These are phyloP conservation scores for Camelus bactrianus DNA, from an alignment of 2,113 vertebrate species.

Conservation along the genomic window DNA sequence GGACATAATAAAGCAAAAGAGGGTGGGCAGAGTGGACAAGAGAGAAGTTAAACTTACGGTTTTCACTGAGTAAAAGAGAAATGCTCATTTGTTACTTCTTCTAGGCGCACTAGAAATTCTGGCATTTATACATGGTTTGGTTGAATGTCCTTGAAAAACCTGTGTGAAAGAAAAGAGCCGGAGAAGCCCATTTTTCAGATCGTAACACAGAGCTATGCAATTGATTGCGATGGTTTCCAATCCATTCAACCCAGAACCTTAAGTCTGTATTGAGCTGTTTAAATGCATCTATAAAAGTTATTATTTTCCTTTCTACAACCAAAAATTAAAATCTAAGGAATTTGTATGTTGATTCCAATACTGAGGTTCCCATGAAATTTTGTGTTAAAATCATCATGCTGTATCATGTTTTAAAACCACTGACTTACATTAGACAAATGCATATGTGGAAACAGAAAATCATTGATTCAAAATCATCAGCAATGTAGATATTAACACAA, in stretches of 20 bases:
- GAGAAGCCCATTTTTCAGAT: not conserved
- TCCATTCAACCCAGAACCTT: not conserved
- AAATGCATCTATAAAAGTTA: not conserved
- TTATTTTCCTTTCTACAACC: not conserved
- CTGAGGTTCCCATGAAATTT: not conserved
- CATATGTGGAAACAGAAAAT: not conserved
- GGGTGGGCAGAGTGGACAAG: not conserved
- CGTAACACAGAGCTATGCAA: not conserved
- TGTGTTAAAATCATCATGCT: not conserved
- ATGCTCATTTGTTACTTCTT: not conserved
- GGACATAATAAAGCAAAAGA: constrained; percentile 81
- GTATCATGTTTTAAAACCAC: not conserved
- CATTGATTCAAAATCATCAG: not conserved
- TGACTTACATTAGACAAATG: not conserved
- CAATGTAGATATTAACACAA: not conserved
- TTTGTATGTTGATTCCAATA: not conserved
- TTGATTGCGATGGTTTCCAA: not conserved
- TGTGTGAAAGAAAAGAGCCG: not conserved
- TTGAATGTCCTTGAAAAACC: not conserved
- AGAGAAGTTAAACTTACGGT: constrained; percentile 55
- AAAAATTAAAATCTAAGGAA: not conserved
- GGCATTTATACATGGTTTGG: not conserved
- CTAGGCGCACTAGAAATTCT: not conserved
- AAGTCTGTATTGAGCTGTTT: not conserved
- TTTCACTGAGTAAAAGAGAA: constrained; percentile 61